phyloP scores from a whole-genome alignment of 2,113 vertebrate genomes.

The Astur gentilis region DNA sequence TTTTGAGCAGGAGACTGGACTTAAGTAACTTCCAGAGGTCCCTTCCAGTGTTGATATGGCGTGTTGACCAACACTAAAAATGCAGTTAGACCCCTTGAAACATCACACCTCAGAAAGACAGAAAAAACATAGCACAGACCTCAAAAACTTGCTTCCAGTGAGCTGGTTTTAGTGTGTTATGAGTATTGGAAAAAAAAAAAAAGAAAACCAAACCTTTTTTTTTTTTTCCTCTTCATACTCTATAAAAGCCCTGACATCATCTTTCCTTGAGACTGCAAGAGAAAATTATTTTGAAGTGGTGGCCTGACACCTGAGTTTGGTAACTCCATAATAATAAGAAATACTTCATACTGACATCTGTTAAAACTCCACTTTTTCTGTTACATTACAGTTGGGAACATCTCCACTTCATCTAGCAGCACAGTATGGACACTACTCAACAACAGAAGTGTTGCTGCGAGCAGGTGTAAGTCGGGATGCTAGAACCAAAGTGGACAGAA shows the following conservation, averaged over 20 bases:
- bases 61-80: neutral
- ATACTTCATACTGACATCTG: neutral
- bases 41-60: neutral
- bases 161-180: neutral
- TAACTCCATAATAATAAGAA: neutral
- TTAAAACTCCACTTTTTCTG: neutral
- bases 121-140: neutral
- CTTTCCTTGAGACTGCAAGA: neutral
- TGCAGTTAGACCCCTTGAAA: neutral
- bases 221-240: neutral
- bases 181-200: neutral
- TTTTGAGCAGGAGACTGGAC: neutral
- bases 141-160: neutral
- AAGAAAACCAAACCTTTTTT: no score
- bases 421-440: conserved; percentile 87
- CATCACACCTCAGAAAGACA: neutral
- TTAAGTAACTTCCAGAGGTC: neutral
- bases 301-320: neutral
- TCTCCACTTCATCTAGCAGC: conserved; percentile 88
- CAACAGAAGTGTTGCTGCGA: conserved; percentile 84
- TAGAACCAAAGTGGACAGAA: conserved; percentile 88
- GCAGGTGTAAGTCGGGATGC: conserved; percentile 88
- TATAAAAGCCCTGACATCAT: neutral
- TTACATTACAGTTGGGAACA: conserved; percentile 76
- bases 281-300: neutral